These are phyloP conservation scores for Netelia virgata DNA, from an alignment of 2,888 invertebrate species.

Conservation along the genomic window DNA sequence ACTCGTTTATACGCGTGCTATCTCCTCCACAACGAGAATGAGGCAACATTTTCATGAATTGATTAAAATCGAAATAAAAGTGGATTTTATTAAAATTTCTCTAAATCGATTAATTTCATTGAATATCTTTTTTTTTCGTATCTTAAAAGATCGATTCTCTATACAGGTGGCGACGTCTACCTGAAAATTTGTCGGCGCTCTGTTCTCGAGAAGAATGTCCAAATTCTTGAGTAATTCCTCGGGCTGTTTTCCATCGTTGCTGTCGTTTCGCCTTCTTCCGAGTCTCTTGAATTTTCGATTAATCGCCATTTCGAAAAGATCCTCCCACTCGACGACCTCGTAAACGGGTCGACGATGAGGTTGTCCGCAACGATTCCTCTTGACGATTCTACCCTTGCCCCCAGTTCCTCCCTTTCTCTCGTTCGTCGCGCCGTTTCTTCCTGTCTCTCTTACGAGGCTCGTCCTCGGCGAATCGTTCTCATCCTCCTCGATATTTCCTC, in stretches of 20 bases:
- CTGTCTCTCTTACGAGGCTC: conserved; percentile 84
- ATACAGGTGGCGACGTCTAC: conserved; percentile 67
- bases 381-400: conserved; percentile 78
- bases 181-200: conserved; percentile 77
- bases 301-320: conserved; percentile 87
- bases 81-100: background rate
- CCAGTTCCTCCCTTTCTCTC: conserved; percentile 82
- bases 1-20: background rate
- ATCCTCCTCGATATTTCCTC: conserved; percentile 77
- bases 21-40: background rate
- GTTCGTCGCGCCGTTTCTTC: conserved; percentile 80
- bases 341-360: conserved; percentile 69
- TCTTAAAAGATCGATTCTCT: background rate
- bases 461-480: conserved; percentile 75
- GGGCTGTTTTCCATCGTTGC: conserved; percentile 58
- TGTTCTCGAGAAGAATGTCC: conserved; percentile 77
- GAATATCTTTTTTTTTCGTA: background rate
- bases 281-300: conserved; percentile 85
- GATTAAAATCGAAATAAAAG: background rate
- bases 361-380: conserved; percentile 80
- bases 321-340: conserved; percentile 86
- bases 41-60: background rate
- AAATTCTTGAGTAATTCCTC: conserved; percentile 78
- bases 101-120: too few relatives aligned
- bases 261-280: conserved; percentile 57